Conservation (phyloP, 2,113 vertebrate genomes). For the Athene cunicularia region DNA sequence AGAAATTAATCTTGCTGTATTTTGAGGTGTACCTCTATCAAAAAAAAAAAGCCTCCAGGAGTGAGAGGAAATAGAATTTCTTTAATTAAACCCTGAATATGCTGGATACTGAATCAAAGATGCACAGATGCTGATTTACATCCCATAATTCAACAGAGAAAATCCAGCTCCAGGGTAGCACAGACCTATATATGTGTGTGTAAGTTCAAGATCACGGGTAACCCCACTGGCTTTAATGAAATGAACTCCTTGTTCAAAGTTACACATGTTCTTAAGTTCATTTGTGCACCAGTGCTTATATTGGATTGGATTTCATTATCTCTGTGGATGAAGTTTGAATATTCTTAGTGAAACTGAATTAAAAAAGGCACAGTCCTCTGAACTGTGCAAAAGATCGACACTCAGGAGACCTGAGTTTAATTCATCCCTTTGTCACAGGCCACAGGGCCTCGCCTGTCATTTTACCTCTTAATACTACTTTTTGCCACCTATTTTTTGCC, state of each 20-base stretch:
- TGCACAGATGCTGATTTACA: not conserved
- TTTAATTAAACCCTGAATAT: not conserved
- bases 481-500: not conserved
- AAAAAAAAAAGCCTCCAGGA: conserved; percentile 10
- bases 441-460: not conserved
- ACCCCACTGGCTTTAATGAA: not conserved
- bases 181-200: not conserved
- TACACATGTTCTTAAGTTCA: not conserved
- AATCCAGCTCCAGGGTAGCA: not conserved
- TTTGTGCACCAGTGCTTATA: not conserved
- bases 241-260: not conserved
- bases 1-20: not conserved
- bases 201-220: not conserved
- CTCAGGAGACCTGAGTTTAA: not conserved
- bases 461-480: not conserved
- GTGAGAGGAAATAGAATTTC: not conserved
- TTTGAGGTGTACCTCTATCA: not conserved
- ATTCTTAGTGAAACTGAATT: not conserved
- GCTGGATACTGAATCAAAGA: not conserved
- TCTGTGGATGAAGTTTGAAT: not conserved
- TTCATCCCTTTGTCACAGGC: not conserved
- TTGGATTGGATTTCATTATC: not conserved
- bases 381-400: not conserved
- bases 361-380: not conserved
- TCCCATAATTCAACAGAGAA: not conserved